phyloP scores from a whole-genome alignment of 2,797 vertebrate genomes.

The Takifugu rubripes region DNA sequence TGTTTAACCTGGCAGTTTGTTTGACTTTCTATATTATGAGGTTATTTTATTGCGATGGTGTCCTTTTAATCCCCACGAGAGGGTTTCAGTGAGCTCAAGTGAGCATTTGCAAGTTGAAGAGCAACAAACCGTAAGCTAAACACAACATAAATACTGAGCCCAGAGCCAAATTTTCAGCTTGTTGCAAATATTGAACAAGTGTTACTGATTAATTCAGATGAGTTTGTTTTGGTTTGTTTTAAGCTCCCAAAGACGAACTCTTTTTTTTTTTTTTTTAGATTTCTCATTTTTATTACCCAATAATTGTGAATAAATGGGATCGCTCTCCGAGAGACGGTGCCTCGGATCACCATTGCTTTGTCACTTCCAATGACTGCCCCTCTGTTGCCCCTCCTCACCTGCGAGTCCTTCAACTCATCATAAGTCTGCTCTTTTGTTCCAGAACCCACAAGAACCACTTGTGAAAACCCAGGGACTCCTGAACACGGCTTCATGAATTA shows the following conservation, averaged over 20 bases:
- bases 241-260: background rate
- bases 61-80: too few species aligned
- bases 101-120: too few species aligned
- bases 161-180: background rate
- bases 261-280: conserved; percentile 12
- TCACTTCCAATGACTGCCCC: conserved; percentile 39
- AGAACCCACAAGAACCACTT: conserved; percentile 89
- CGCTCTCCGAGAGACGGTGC: conserved; percentile 26
- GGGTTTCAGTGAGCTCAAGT: too few species aligned
- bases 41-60: too few species aligned
- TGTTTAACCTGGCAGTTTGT: too few species aligned
- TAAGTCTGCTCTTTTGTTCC: conserved; percentile 48
- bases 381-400: conserved; percentile 26
- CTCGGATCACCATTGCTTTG: conserved; percentile 32
- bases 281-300: conserved; percentile 22
- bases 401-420: conserved; percentile 25
- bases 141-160: background rate
- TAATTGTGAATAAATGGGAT: conserved; percentile 8
- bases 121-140: background rate
- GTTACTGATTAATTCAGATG: too few species aligned
- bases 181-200: background rate
- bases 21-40: too few species aligned
- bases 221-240: background rate
- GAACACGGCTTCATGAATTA: conserved; percentile 91
- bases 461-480: conserved; percentile 92